Evolutionary conservation across 2,113 vertebrate genomes (phyloP), one percentile per base, ranked within the genome.

Genomic region (Caretta caretta): DNA sequence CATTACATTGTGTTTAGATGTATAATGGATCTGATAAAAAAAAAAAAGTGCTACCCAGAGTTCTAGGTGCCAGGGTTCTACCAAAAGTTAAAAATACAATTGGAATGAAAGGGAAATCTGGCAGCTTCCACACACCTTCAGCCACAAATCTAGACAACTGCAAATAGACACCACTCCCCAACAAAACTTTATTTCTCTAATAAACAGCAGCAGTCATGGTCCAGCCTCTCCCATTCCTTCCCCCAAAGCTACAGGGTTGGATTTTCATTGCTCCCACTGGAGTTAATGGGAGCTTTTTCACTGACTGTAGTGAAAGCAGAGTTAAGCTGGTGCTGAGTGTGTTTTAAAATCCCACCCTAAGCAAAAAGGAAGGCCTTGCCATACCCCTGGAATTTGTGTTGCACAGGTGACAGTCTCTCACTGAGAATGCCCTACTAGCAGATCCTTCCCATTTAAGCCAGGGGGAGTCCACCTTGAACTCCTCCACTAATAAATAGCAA

Each of bases 161-260:
- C 48, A 88, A 86, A 14, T 0, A 7, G 46, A 29, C 56, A 29
- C 25, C 10, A 27, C 2, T 59, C 56, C 56, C 25, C 57, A 59
- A 14, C 27, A 59, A 81, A 38, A 50, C 13, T 69, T 49, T 72
- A 29, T 42, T 13, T 53, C 27, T 38, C 12, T 59, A 50, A 88
- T 19, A 79, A 10, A 59, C 48, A 79, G 29, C 19, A 19, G 22
- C 31, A 38, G 8, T 38, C 12, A 9, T 42, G 20, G 6, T 46
- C 6, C 22, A 69, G 6, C 4, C 17, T 54, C 1, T 1, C 27
- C 57, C 10, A 53, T 6, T 9, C 3, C 1, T 81, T 22, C 25
- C 50, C 57, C 48, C 38, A 81, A 29, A 81, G n/a, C 2, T 0
- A 0, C 42, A 50, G 0, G 0, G 49, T 24, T 48, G 56, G 48